These are phyloP conservation scores for Sturnus vulgaris DNA, from an alignment of 2,113 vertebrate species.

Conservation along the genomic window DNA sequence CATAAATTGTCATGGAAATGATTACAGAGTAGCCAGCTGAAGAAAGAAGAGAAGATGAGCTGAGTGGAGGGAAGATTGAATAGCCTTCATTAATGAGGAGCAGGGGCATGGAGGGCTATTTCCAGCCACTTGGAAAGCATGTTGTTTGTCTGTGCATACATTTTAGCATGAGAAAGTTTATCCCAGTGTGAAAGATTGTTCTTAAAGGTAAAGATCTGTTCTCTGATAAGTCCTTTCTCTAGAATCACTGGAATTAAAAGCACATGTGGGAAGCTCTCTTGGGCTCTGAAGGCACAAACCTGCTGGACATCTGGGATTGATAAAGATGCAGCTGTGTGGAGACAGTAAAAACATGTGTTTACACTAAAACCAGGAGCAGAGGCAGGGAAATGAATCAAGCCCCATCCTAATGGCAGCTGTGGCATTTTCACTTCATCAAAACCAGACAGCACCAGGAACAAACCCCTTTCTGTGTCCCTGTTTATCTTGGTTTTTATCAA, in stretches of 20 bases:
- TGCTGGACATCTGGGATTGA: conserved; percentile 81
- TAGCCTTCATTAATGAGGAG: not conserved
- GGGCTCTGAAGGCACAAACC: conserved; percentile 56
- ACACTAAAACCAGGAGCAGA: conserved; percentile 73
- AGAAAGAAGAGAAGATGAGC: not conserved
- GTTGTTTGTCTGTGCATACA: not conserved
- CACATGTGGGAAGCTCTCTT: conserved; percentile 57
- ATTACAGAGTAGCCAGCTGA: not conserved
- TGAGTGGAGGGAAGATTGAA: not conserved
- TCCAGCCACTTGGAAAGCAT: conserved; percentile 5
- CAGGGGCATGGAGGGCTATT: not conserved
- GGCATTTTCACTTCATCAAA: conserved; percentile 73
- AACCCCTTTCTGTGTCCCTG: conserved; percentile 53
- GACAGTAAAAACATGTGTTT: conserved; percentile 79
- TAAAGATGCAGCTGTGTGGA: conserved; percentile 82
- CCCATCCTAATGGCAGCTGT: conserved; percentile 75
- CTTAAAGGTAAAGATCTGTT: conserved; percentile 48
- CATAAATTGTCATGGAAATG: conserved; percentile 10
- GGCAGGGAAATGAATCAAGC: conserved; percentile 77
- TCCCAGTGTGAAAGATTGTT: conserved; percentile 17
- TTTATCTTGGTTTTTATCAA: conserved; percentile 64
- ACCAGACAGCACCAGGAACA: conserved; percentile 61
- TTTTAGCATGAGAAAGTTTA: conserved; percentile 48
- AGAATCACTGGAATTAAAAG: conserved; percentile 59
- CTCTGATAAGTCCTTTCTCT: conserved; percentile 33